phyloP scores from a whole-genome alignment of 1,140 invertebrate genomes.

The Caenorhabditis tropicalis region DNA sequence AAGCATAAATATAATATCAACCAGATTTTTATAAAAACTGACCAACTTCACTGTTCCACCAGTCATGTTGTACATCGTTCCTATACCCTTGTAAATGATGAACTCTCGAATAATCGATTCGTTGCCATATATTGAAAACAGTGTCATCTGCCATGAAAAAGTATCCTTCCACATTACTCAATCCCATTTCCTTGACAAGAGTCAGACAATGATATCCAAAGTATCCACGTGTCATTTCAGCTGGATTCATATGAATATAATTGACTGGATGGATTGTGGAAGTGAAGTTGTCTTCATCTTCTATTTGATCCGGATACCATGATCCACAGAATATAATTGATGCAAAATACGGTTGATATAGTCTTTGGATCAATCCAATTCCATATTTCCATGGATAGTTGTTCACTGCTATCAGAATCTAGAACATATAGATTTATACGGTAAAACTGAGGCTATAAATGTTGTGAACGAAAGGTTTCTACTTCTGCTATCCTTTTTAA shows the following conservation, averaged over 20 bases:
- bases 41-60: neutral
- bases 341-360: conserved; percentile 14
- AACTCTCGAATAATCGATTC: neutral
- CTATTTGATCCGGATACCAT: neutral
- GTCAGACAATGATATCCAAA: neutral
- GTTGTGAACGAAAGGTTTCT: no score
- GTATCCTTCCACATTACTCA: neutral
- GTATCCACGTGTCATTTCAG: neutral
- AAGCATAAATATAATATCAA: neutral
- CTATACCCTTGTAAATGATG: neutral
- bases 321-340: conserved; percentile 18
- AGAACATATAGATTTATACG: no score
- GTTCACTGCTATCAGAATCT: neutral
- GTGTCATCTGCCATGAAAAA: neutral
- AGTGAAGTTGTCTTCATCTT: neutral
- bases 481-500: no score
- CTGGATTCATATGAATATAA: conserved; percentile 1
- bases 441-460: no score
- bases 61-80: neutral
- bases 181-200: neutral
- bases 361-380: neutral
- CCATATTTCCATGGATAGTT: conserved; percentile 8
- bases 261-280: neutral
- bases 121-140: neutral
- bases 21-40: no score